Evolutionary conservation across 2,888 invertebrate genomes (phyloP).

Genomic region (Trachelus tabidus): DNA sequence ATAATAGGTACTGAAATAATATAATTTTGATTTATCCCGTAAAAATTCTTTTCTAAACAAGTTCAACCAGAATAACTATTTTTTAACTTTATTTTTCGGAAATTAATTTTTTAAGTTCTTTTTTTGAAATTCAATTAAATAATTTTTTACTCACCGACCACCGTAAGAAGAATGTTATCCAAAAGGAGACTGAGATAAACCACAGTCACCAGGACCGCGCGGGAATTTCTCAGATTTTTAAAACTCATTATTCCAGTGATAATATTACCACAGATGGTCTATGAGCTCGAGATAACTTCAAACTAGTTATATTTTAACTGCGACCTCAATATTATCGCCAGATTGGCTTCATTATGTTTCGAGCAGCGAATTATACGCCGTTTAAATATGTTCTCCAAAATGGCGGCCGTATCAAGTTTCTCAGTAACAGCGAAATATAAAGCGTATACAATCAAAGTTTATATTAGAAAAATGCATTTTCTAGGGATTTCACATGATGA

Average conservation of each 20-base stretch:
- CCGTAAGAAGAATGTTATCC: constrained; percentile 89
- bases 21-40: not conserved
- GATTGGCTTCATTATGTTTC: not conserved
- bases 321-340: not conserved
- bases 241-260: constrained; percentile 26
- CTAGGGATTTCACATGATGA: constrained; percentile 42
- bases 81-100: not conserved
- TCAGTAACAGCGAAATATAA: not conserved
- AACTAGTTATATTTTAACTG: not conserved
- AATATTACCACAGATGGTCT: not conserved
- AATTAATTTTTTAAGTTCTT: not conserved
- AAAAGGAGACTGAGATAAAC: constrained; percentile 82
- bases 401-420: not conserved
- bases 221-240: constrained; percentile 44
- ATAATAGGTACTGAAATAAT: constrained; percentile 79
- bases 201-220: constrained; percentile 67
- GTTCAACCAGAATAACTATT: not conserved
- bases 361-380: not conserved
- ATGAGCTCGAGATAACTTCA: not conserved
- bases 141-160: constrained; percentile 78
- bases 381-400: not conserved
- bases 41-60: not conserved
- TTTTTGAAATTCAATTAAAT: not conserved
- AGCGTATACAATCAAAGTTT: not conserved
- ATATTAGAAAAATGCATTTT: not conserved